Percentiles rank a stretch among this genome's conserved stretches.
phyloP scores from a whole-genome alignment of 2,888 invertebrate species.

The Bedellia somnulentella region DNA sequence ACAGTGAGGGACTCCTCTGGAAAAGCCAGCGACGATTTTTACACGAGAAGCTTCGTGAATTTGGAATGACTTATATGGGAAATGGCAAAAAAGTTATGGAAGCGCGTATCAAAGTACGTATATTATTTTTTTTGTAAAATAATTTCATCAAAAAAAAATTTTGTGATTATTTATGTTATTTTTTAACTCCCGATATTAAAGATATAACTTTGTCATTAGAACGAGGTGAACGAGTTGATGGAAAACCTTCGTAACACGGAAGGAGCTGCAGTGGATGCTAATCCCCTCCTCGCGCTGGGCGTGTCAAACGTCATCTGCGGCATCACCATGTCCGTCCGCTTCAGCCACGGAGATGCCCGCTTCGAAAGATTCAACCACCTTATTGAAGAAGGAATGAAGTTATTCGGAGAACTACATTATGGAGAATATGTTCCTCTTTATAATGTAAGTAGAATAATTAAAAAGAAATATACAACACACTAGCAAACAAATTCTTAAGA shows the following conservation, averaged over 20 bases:
- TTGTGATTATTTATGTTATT: neutral
- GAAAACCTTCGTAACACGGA: conserved; percentile 64
- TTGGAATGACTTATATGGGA: conserved; percentile 87
- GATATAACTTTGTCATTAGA: conserved; percentile 36
- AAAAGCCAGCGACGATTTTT: conserved; percentile 87
- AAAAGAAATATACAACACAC: neutral
- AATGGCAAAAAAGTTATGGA: conserved; percentile 82
- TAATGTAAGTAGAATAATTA: conserved; percentile 36
- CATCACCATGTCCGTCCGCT: conserved; percentile 86
- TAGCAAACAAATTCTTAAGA: neutral
- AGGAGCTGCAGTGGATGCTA: conserved; percentile 73
- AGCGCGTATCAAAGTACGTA: conserved; percentile 76
- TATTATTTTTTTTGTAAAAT: neutral
- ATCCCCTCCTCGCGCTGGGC: conserved; percentile 75
- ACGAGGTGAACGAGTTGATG: conserved; percentile 77
- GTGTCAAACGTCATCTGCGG: conserved; percentile 91
- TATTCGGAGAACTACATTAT: conserved; percentile 81
- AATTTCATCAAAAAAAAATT: neutral
- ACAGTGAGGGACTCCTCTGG: conserved; percentile 87
- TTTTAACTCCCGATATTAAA: neutral
- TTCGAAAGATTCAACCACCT: conserved; percentile 80
- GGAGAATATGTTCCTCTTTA: conserved; percentile 84
- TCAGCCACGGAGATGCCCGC: conserved; percentile 73
- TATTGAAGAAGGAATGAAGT: conserved; percentile 89
- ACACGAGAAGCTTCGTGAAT: conserved; percentile 80